Conservation (phyloP, 2,113 vertebrate genomes). For the Scomber scombrus region DNA sequence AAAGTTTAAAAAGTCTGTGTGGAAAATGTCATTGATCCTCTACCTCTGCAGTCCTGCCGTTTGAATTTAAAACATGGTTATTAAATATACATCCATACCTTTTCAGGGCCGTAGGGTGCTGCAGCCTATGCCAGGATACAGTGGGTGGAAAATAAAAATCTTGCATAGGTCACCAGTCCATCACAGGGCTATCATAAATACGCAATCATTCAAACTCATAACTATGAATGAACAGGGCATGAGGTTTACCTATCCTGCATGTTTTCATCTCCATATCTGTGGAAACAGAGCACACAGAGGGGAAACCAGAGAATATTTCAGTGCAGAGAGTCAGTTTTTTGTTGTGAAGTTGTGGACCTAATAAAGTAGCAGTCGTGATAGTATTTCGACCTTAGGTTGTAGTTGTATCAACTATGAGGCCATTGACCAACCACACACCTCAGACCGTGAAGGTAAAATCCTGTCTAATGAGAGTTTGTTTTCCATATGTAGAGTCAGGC, state of each 20-base stretch:
- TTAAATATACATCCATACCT: constrained; percentile 52
- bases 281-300: not conserved
- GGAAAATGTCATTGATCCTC: constrained; percentile 30
- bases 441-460: too few species aligned
- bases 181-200: constrained; percentile 19
- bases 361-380: too few species aligned
- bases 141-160: constrained; percentile 6
- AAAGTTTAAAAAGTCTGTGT: not conserved
- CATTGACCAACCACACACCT: too few species aligned
- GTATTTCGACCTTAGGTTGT: too few species aligned
- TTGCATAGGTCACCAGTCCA: constrained; percentile 21
- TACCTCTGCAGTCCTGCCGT: constrained; percentile 24
- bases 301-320: too few species aligned
- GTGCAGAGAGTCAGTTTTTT: too few species aligned
- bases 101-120: constrained; percentile 25
- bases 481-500: too few species aligned
- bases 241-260: constrained; percentile 6
- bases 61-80: constrained; percentile 47
- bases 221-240: constrained; percentile 19
- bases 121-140: constrained; percentile 3
- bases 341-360: too few species aligned
- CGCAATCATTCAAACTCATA: constrained; percentile 9
- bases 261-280: not conserved
- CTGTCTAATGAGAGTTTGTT: too few species aligned
- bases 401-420: too few species aligned